Conservation (phyloP, 2,797 vertebrate species). For the Kryptolebias ocellatus region DNA sequence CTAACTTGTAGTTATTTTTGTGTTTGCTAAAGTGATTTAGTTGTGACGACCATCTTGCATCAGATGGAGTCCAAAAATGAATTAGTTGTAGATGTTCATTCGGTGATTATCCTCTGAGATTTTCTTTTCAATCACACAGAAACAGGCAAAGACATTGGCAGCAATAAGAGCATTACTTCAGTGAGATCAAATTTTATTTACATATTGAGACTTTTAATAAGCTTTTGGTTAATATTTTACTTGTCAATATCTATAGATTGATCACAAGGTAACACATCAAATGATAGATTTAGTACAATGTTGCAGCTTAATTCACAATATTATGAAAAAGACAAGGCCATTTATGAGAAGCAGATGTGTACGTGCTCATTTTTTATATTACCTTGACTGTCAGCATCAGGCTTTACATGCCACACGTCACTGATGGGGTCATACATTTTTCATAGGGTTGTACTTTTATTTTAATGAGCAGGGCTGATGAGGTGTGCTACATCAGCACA, state of each 20-base stretch:
- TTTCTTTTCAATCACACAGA: no score
- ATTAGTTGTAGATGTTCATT: no score
- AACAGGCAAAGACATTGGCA: no score
- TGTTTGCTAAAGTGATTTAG: no score
- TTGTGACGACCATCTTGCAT: no score
- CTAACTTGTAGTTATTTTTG: no score
- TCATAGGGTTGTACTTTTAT: conserved; percentile 70
- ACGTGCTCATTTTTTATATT: conserved; percentile 61
- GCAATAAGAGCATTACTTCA: no score
- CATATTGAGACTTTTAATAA: conserved; percentile 20
- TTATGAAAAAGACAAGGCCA: conserved; percentile 46
- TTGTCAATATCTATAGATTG: background rate
- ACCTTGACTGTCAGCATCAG: conserved; percentile 71
- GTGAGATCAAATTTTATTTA: conserved; percentile 8
- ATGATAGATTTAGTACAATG: conserved; percentile 15
- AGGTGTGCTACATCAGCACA: conserved; percentile 52
- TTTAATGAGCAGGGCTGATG: conserved; percentile 77
- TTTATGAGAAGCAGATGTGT: conserved; percentile 7
- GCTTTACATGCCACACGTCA: conserved; percentile 64
- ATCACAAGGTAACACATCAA: conserved; percentile 22
- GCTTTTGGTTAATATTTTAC: background rate
- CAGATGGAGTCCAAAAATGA: no score
- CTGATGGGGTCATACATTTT: conserved; percentile 75
- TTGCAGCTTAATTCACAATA: conserved; percentile 39
- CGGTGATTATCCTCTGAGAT: no score